phyloP scores from a whole-genome alignment of 2,797 vertebrate genomes.

The Odontamblyopus rebecca region DNA sequence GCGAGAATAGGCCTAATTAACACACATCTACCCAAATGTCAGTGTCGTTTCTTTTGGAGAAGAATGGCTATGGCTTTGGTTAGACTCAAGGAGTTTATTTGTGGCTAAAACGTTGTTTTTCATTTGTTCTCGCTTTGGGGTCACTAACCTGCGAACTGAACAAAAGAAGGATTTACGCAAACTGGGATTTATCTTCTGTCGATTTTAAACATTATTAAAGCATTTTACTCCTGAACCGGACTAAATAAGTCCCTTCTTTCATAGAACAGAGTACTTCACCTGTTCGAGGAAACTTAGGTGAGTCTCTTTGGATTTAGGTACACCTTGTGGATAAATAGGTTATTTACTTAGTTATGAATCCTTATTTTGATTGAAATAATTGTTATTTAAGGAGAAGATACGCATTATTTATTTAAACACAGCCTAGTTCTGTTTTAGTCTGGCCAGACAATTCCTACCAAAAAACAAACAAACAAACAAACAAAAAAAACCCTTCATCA shows the following conservation, averaged over 20 bases:
- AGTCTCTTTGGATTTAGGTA: conserved; percentile 27
- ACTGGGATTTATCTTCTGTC: conserved; percentile 31
- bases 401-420: background rate
- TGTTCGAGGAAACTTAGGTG: conserved; percentile 53
- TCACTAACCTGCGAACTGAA: conserved; percentile 68
- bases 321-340: background rate
- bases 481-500: too few relatives aligned
- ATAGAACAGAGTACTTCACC: conserved; percentile 25
- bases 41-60: conserved; percentile 32
- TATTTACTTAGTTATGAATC: background rate
- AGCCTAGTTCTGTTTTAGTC: background rate
- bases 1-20: background rate
- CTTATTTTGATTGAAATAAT: background rate
- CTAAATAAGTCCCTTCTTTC: background rate
- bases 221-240: background rate
- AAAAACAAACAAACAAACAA: too few relatives aligned
- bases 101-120: conserved; percentile 21
- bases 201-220: background rate
- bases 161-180: conserved; percentile 37
- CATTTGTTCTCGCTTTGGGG: conserved; percentile 29
- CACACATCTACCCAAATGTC: conserved; percentile 49
- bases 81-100: conserved; percentile 28
- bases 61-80: conserved; percentile 54
- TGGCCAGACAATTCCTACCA: background rate
- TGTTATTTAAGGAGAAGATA: background rate